Percentiles rank a stretch among this genome's conserved stretches.
Evolutionary conservation across 2,113 vertebrate genomes (phyloP).

Genomic region (Triplophysa dalaica): DNA sequence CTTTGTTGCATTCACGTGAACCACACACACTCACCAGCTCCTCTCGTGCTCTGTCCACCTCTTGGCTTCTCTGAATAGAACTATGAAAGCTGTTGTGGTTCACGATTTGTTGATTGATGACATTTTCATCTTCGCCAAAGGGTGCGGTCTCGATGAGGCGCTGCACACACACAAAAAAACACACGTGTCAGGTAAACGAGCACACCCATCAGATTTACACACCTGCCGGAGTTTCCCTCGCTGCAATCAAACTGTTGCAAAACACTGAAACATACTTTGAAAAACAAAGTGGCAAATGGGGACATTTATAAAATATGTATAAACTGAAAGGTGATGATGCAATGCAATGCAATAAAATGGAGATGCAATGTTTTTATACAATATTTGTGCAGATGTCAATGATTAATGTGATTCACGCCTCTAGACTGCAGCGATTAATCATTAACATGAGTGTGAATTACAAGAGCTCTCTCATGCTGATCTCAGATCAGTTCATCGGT

Average conservation of each 20-base stretch:
- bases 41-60: conserved; percentile 81
- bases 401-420: conserved; percentile 34
- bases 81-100: conserved; percentile 83
- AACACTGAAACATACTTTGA: too few species aligned
- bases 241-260: too few species aligned
- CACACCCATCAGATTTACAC: not conserved
- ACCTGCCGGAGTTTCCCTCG: not conserved
- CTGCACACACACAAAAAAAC: conserved; percentile 63
- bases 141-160: conserved; percentile 83
- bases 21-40: conserved; percentile 83
- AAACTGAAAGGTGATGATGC: too few species aligned
- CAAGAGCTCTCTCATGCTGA: not conserved
- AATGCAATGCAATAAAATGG: too few species aligned
- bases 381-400: not conserved
- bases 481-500: not conserved
- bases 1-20: not conserved
- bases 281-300: too few species aligned
- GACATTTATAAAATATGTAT: too few species aligned
- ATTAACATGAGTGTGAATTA: not conserved
- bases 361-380: too few species aligned
- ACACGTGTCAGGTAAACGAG: not conserved
- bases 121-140: conserved; percentile 83
- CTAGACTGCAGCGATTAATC: conserved; percentile 64
- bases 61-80: conserved; percentile 82
- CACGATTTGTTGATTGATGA: conserved; percentile 85